A percentile compares a stretch with the other conserved stretches of the same genome.
phyloP scores from a whole-genome alignment of 2,113 vertebrate species.

The Colistium nudipinnis region DNA sequence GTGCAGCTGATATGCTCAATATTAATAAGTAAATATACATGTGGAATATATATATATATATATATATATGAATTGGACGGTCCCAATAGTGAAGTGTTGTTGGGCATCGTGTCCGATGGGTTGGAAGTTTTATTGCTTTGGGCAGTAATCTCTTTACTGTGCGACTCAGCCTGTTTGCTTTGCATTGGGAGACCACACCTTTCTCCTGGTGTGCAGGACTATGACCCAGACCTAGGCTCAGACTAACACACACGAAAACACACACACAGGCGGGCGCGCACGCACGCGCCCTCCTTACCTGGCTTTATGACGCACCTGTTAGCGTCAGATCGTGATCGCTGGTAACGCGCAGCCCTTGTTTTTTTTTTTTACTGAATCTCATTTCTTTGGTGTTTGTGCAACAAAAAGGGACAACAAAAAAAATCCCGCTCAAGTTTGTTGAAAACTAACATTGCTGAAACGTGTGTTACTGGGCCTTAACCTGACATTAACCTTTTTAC shows the following conservation, averaged over 20 bases:
- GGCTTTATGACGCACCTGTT: slow-evolving; percentile 5
- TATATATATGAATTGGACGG: too few relatives aligned
- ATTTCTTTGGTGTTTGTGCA: too few relatives aligned
- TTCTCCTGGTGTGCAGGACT: slow-evolving; percentile 59
- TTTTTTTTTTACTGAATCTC: too few relatives aligned
- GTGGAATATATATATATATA: too few relatives aligned
- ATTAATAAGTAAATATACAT: too few relatives aligned
- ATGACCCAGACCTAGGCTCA: slow-evolving; percentile 65
- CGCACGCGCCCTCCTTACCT: slow-evolving; percentile 6
- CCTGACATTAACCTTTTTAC: not conserved
- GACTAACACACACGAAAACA: slow-evolving; percentile 7
- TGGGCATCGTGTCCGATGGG: not conserved
- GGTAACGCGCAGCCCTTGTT: too few relatives aligned
- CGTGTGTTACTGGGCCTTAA: not conserved
- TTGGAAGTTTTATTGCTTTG: not conserved
- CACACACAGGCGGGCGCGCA: slow-evolving; percentile 8
- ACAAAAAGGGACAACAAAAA: too few relatives aligned
- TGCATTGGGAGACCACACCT: slow-evolving; percentile 56
- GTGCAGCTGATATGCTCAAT: too few relatives aligned
- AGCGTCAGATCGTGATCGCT: not conserved
- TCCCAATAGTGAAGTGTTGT: too few relatives aligned
- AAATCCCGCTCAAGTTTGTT: too few relatives aligned
- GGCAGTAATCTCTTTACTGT: slow-evolving; percentile 11
- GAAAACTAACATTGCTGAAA: too few relatives aligned
- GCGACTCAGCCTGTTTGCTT: slow-evolving; percentile 59